Evolutionary conservation across 2,888 invertebrate genomes (phyloP).

Genomic region (Acanthacorydalis orientalis): DNA sequence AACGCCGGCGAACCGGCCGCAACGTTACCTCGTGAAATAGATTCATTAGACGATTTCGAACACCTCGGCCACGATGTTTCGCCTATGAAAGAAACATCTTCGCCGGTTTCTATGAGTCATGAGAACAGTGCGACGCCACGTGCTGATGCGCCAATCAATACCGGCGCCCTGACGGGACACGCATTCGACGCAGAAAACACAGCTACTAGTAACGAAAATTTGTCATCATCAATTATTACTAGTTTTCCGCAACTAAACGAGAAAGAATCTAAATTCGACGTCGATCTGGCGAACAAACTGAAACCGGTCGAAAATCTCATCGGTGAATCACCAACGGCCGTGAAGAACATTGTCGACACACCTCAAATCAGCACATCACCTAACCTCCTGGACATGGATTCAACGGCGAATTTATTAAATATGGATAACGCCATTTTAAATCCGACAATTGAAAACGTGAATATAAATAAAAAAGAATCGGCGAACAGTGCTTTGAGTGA

Average conservation of each 20-base stretch:
- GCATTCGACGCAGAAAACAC: constrained; percentile 13
- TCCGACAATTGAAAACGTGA: not conserved
- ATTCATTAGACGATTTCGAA: constrained; percentile 59
- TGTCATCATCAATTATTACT: constrained; percentile 6
- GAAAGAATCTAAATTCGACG: constrained; percentile 2
- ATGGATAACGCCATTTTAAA: not conserved
- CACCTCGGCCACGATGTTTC: constrained; percentile 38
- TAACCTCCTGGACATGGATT: constrained; percentile 21
- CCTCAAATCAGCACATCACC: constrained; percentile 19
- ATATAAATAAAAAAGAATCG: not conserved
- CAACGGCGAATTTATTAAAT: constrained; percentile 17
- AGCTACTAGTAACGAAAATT: constrained; percentile 12
- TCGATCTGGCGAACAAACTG: constrained; percentile 6
- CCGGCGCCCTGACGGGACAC: constrained; percentile 17
- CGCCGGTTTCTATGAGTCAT: constrained; percentile 14
- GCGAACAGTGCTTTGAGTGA: constrained; percentile 19
- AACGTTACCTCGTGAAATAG: constrained; percentile 32
- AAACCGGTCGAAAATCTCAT: not conserved
- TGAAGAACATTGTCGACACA: constrained; percentile 1
- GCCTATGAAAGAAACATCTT: not conserved
- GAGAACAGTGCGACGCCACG: constrained; percentile 28
- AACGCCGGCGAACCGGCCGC: not conserved
- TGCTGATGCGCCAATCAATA: constrained; percentile 19
- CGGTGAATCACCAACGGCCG: not conserved
- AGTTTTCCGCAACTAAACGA: constrained; percentile 6